phyloP scores from a whole-genome alignment of 1,140 invertebrate species.

The Diabrotica undecimpunctata region DNA sequence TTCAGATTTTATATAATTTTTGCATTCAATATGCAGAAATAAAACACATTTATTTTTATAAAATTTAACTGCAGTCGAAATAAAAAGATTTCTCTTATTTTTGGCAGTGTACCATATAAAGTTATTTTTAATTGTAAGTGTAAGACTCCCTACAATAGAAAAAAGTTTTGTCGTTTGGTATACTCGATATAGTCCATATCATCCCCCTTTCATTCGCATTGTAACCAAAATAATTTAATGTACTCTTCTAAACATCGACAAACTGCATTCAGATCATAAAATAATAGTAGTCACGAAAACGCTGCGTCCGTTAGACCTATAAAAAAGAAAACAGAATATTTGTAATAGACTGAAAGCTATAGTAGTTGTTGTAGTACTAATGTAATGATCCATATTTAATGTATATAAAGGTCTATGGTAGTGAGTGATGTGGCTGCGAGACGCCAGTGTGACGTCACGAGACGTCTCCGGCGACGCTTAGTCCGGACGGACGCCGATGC shows the following conservation, averaged over 20 bases:
- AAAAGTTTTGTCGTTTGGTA: no score
- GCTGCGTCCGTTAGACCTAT: constrained; percentile 1
- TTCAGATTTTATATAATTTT: no score
- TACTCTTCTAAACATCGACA: constrained; percentile 5
- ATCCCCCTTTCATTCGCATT: neutral
- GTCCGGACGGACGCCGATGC: constrained; percentile 18
- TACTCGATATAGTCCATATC: no score
- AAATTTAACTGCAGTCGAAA: no score
- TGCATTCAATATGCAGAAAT: no score
- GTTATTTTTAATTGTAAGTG: no score
- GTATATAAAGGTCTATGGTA: constrained; percentile 22
- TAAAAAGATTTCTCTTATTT: no score
- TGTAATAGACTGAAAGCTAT: constrained; percentile 14
- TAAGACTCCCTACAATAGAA: no score
- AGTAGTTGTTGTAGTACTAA: constrained; percentile 18
- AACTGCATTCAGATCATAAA: constrained; percentile 10
- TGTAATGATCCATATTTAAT: constrained; percentile 26
- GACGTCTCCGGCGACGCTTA: constrained; percentile 26
- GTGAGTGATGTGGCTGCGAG: constrained; percentile 28
- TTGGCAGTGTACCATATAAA: no score
- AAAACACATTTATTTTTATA: no score
- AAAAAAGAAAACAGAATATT: constrained; percentile 19
- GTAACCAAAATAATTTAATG: constrained; percentile 3
- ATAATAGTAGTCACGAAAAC: constrained; percentile 8
- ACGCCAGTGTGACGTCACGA: constrained; percentile 34